Conservation (phyloP, 2,797 vertebrate species). For the Pangasius djambal region DNA sequence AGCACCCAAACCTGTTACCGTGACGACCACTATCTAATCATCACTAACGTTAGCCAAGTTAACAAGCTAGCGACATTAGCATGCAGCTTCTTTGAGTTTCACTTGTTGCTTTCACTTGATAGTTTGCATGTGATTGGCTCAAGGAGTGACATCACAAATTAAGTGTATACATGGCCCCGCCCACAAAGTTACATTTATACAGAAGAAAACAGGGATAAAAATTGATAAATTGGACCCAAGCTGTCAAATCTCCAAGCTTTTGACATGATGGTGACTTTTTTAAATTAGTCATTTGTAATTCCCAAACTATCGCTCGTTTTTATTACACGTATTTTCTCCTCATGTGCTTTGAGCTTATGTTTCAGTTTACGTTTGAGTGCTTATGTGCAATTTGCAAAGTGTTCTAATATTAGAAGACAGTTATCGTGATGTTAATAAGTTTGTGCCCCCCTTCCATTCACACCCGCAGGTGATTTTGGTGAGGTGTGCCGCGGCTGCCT, state of each 20-base stretch:
- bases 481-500: conserved; percentile 88
- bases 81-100: not conserved
- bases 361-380: not conserved
- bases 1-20: not conserved
- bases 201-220: too few relatives aligned
- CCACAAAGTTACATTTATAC: not conserved
- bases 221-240: not conserved
- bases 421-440: not conserved
- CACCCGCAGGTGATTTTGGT: conserved; percentile 84
- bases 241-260: too few relatives aligned
- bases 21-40: not conserved
- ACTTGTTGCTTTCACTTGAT: not conserved
- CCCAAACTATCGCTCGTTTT: not conserved
- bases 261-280: too few relatives aligned
- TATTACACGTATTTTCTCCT: too few relatives aligned
- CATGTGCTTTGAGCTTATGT: not conserved
- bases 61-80: not conserved
- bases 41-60: not conserved
- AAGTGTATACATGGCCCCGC: not conserved
- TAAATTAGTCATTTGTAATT: too few relatives aligned
- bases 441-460: conserved; percentile 25
- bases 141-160: not conserved
- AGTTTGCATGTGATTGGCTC: not conserved
- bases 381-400: not conserved
- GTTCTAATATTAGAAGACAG: not conserved